Conservation (phyloP, 2,113 vertebrate genomes). For the Rhea pennata region DNA sequence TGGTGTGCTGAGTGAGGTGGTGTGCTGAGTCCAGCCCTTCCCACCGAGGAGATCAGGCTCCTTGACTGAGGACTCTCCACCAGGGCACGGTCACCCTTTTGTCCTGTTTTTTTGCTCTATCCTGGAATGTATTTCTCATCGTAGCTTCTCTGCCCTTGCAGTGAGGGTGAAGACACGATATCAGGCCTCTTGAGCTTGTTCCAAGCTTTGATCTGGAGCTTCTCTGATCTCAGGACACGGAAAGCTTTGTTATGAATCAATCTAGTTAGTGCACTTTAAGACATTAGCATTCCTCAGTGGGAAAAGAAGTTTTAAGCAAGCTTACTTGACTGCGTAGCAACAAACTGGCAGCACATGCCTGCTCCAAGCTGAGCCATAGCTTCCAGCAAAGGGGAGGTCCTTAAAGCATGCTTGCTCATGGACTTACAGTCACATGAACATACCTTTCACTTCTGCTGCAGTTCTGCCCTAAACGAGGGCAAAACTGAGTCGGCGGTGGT, state of each 20-base stretch:
- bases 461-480: too few relatives aligned
- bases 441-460: too few relatives aligned
- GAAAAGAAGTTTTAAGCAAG: too few relatives aligned
- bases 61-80: background rate
- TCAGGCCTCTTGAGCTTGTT: too few relatives aligned
- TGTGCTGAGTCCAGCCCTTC: background rate
- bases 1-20: background rate
- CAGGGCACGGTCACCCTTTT: too few relatives aligned
- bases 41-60: background rate
- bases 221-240: too few relatives aligned
- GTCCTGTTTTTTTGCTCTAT: background rate
- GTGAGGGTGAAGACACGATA: too few relatives aligned
- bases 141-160: background rate
- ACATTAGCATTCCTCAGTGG: too few relatives aligned
- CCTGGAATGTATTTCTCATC: background rate
- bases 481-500: too few relatives aligned
- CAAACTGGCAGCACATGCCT: background rate
- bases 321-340: background rate
- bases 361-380: background rate
- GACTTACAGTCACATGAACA: background rate
- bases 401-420: rapidly evolving
- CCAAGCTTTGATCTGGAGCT: too few relatives aligned
- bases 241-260: too few relatives aligned
- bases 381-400: background rate
- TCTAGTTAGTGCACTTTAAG: too few relatives aligned